Evolutionary conservation across 2,888 invertebrate genomes (phyloP), one percentile per base, ranked within the genome.

Genomic region (Thumatha senex): DNA sequence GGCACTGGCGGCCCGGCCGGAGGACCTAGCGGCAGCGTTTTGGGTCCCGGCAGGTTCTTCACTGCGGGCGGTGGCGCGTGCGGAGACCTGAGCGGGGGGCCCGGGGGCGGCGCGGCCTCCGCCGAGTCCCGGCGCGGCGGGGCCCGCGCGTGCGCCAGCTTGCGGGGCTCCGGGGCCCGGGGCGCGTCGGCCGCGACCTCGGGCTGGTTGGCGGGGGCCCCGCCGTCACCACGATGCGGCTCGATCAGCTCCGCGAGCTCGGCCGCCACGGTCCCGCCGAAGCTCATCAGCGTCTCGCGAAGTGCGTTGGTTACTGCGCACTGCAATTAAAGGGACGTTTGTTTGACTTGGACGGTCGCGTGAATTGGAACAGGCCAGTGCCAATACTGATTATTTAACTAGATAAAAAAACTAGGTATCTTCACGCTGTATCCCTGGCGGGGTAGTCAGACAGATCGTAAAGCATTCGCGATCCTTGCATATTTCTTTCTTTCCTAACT

Each of bases 281-380:
- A 92, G 48, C 91, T 86, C 0, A 92, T 74, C 9, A 92, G 62
- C 0, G 92, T 91, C 60, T 92, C 92, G 0, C 86, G 82, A 0
- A 92, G 70, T 0, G 89, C 92, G 47, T 91, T 92, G 1, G 92
- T 92, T 5, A 91, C 88, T 1, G 91, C 88, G 46, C 84, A 80
- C 92, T 92, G 79, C 2, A 65, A 66, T 40, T 34, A 10, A 7
- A 40, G 29, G n/a, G n/a, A n/a, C n/a, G n/a, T n/a, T n/a, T n/a
- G n/a, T n/a, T n/a, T n/a, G 15, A 0, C 7, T n/a, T 5, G 29
- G 7, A n/a, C n/a, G 18, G 10, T 18, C 11, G n/a, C n/a, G n/a
- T n/a, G n/a, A n/a, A n/a, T n/a, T n/a, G n/a, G n/a, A n/a, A n/a
- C n/a, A n/a, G n/a, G n/a, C n/a, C n/a, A n/a, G n/a, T n/a, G n/a